Evolutionary conservation across 2,113 vertebrate genomes (phyloP).

Genomic region (Labeo catla): DNA sequence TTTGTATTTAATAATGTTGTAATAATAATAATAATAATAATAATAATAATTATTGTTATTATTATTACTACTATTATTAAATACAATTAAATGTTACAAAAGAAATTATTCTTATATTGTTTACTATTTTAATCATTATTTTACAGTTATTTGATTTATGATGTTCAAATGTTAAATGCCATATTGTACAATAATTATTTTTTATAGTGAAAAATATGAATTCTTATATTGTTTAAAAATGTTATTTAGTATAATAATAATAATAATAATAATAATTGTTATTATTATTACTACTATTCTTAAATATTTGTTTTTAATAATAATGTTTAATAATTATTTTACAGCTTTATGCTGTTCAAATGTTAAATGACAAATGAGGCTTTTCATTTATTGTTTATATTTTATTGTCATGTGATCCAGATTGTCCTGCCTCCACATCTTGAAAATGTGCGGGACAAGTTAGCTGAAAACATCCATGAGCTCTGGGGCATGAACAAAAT

Average conservation of each 20-base stretch:
- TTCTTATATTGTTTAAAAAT: no score
- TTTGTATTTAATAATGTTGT: no score
- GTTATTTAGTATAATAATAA: no score
- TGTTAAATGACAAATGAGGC: not conserved
- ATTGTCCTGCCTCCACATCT: constrained; percentile 91
- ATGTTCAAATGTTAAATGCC: not conserved
- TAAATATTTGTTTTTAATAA: no score
- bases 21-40: no score
- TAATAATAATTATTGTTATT: no score
- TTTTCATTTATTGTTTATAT: not conserved
- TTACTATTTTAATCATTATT: not conserved
- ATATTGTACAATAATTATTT: not conserved
- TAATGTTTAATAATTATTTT: no score
- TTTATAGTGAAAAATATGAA: no score
- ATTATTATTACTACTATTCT: no score
- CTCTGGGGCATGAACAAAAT: constrained; percentile 99
- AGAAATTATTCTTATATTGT: not conserved
- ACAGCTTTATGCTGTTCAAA: no score
- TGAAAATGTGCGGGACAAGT: constrained; percentile 91
- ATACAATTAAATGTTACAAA: not conserved
- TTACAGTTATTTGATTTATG: not conserved
- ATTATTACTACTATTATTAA: no score
- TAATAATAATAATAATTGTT: no score
- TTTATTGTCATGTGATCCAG: constrained; percentile 68
- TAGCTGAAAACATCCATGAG: constrained; percentile 98